phyloP scores from a whole-genome alignment of 1,140 invertebrate species.

The Oncopodura yosiiana region DNA sequence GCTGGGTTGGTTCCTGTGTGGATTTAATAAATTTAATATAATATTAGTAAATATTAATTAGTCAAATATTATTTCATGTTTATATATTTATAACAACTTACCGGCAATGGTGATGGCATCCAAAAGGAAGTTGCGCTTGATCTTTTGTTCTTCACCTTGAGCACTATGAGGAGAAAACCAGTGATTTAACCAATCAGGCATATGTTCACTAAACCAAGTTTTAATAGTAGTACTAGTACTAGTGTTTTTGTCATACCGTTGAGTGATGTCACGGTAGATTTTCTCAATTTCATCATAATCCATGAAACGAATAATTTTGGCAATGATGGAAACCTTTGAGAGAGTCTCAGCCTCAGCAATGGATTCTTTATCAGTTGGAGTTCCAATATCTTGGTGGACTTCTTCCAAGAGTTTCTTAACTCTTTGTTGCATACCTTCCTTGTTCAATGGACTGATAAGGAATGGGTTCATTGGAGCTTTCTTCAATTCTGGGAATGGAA shows the following conservation, averaged over 20 bases:
- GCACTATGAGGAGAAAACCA: no score
- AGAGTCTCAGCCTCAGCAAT: conserved; percentile 27
- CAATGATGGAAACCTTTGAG: conserved; percentile 23
- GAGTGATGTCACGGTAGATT: background rate
- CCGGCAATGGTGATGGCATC: conserved; percentile 25
- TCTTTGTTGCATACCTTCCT: conserved; percentile 10
- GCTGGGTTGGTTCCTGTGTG: conserved; percentile 36
- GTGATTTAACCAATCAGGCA: no score
- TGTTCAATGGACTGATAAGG: conserved; percentile 24
- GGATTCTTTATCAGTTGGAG: conserved; percentile 5
- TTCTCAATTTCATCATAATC: conserved; percentile 17
- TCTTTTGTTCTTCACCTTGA: conserved; percentile 6
- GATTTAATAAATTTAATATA: no score
- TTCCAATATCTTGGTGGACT: conserved; percentile 7
- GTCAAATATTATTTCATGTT: no score
- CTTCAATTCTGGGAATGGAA: conserved; percentile 11
- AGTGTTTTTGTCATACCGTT: conserved; percentile 5
- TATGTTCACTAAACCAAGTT: no score
- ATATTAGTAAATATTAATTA: conserved; percentile 4
- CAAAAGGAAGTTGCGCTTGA: conserved; percentile 12
- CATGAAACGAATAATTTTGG: conserved; percentile 29
- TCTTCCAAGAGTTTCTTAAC: conserved; percentile 18
- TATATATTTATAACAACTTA: no score
- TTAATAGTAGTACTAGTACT: background rate
- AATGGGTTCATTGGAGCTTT: conserved; percentile 26